A percentile compares a stretch with the other conserved stretches of the same genome.
Conservation (phyloP, 2,797 vertebrate genomes). For the Hippopotamyrus pictus region DNA sequence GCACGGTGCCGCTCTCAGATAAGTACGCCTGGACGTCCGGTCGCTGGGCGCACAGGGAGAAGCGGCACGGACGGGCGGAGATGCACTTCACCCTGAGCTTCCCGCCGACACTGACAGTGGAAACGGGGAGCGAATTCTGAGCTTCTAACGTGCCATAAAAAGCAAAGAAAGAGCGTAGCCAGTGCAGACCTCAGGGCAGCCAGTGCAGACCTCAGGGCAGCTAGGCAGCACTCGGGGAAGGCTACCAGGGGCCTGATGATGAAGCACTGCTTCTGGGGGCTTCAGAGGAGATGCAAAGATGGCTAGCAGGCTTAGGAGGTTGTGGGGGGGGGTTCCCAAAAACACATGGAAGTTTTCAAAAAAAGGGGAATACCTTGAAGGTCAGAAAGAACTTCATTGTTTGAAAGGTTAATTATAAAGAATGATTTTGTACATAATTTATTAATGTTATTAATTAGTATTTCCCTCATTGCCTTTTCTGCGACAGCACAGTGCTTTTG, state of each 20-base stretch:
- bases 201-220: constrained; percentile 28
- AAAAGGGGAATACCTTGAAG: neutral
- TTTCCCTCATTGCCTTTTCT: neutral
- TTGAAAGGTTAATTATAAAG: neutral
- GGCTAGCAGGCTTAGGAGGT: neutral
- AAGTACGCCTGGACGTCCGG: constrained; percentile 40
- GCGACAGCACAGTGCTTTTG: neutral
- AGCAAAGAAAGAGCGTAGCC: constrained; percentile 24
- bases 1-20: constrained; percentile 37
- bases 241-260: neutral
- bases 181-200: constrained; percentile 28
- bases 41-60: constrained; percentile 39
- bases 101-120: constrained; percentile 33
- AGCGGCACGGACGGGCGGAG: constrained; percentile 38
- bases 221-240: neutral
- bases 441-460: neutral
- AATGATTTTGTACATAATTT: neutral
- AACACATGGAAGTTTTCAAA: neutral
- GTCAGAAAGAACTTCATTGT: neutral
- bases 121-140: constrained; percentile 50
- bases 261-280: neutral
- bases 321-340: neutral
- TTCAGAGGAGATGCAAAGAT: neutral
- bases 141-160: constrained; percentile 18
- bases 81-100: constrained; percentile 32